A percentile compares a stretch with the other conserved stretches of the same genome.
These are phyloP conservation scores for Rhabdomys pumilio DNA, from an alignment of 2,797 vertebrate genomes.

Conservation along the genomic window DNA sequence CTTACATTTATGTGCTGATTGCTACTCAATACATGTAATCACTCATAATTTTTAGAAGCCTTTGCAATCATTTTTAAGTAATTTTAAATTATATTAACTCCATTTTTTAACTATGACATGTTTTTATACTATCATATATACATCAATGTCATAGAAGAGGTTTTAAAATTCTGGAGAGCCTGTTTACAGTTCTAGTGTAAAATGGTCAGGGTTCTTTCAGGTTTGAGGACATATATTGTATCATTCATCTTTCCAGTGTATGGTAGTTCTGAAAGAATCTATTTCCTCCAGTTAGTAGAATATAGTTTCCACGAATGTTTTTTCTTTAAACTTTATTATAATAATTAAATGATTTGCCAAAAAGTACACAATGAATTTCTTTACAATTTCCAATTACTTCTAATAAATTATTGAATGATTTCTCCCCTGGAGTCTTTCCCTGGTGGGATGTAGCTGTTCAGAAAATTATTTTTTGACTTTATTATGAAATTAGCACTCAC, in stretches of 20 bases:
- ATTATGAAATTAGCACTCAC: background rate
- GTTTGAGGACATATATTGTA: background rate
- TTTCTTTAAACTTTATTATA: slow-evolving; percentile 3
- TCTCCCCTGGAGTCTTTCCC: background rate
- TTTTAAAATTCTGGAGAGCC: background rate
- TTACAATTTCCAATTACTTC: slow-evolving; percentile 17
- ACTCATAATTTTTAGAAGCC: slow-evolving; percentile 13
- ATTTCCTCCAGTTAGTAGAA: background rate
- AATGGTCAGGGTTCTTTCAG: background rate
- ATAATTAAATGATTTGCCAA: slow-evolving; percentile 31
- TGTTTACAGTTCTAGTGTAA: background rate
- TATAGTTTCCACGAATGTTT: slow-evolving; percentile 53
- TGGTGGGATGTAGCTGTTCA: background rate
- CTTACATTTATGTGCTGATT: background rate
- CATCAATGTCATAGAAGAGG: background rate
- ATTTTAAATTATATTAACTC: background rate
- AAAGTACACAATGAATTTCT: background rate
- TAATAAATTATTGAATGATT: slow-evolving; percentile 1
- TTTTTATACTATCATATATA: background rate
- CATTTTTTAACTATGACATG: background rate
- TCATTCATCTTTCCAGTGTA: slow-evolving; percentile 32
- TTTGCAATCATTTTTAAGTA: slow-evolving; percentile 32
- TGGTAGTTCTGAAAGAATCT: slow-evolving; percentile 24
- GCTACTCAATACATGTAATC: background rate
- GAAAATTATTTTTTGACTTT: background rate